Percentiles rank a stretch among this genome's conserved stretches.
Conservation (phyloP, 2,113 vertebrate species). For the Microtus pennsylvanicus region DNA sequence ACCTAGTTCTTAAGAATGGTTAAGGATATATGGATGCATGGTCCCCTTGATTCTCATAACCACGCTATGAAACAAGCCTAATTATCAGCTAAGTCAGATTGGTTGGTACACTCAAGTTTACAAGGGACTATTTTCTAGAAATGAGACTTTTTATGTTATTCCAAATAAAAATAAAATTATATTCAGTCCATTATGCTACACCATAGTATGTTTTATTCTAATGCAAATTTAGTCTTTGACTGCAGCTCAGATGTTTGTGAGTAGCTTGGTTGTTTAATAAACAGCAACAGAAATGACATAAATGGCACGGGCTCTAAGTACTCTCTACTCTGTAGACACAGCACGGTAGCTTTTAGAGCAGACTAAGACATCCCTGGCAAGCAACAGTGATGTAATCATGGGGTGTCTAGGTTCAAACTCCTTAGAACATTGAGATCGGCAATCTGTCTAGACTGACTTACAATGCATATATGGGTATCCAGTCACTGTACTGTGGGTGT, state of each 20-base stretch:
- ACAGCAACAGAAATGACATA: not conserved
- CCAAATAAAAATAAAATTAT: not conserved
- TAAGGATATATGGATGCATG: not conserved
- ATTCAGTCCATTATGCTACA: not conserved
- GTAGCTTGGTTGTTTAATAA: not conserved
- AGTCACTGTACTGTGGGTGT: too few species aligned
- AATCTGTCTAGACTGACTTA: not conserved
- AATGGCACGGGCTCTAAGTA: not conserved
- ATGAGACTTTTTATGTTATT: not conserved
- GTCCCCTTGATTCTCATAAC: not conserved
- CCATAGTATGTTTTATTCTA: not conserved
- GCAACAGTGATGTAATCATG: not conserved
- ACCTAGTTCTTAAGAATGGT: not conserved
- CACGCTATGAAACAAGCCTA: not conserved
- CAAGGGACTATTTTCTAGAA: not conserved
- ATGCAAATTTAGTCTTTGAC: not conserved
- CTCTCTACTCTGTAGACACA: not conserved
- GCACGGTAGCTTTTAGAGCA: not conserved
- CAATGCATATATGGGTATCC: not conserved
- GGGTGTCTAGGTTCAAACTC: slow-evolving; percentile 27
- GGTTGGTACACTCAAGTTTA: not conserved
- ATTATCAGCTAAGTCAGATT: not conserved
- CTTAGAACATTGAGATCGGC: slow-evolving; percentile 4
- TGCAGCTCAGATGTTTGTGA: not conserved
- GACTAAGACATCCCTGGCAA: slow-evolving; percentile 13